These are phyloP conservation scores for Morone saxatilis DNA, from an alignment of 2,113 vertebrate species.

Conservation along the genomic window DNA sequence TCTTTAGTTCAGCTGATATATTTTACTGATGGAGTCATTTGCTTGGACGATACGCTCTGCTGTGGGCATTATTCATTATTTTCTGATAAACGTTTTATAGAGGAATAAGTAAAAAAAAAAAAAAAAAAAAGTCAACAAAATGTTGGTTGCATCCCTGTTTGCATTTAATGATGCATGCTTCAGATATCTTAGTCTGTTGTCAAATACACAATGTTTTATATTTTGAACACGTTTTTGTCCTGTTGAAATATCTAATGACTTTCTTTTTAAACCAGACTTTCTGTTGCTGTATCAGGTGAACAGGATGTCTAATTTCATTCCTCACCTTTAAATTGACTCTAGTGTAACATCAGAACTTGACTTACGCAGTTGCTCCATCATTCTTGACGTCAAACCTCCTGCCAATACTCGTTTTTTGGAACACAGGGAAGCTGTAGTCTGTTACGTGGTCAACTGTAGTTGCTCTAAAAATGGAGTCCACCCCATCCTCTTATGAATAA, in stretches of 20 bases:
- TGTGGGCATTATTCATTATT: background rate
- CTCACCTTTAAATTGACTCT: background rate
- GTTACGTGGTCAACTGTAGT: conserved; percentile 4
- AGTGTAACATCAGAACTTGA: background rate
- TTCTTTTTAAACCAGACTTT: background rate
- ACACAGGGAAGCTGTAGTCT: background rate
- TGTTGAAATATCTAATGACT: background rate
- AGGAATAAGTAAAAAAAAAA: background rate
- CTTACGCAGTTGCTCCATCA: background rate
- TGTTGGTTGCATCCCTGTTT: background rate
- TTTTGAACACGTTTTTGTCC: background rate
- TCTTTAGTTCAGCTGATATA: background rate
- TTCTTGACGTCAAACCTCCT: background rate
- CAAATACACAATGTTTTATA: background rate
- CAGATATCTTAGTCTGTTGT: background rate
- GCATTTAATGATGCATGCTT: background rate
- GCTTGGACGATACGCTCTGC: background rate
- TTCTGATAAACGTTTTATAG: background rate
- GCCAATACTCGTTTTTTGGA: background rate
- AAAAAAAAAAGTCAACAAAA: background rate
- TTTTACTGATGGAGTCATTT: background rate
- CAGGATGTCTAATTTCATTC: background rate
- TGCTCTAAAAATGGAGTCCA: conserved; percentile 1
- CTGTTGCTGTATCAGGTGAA: background rate
- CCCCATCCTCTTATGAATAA: conserved; percentile 37